Conservation (phyloP, 2,113 vertebrate genomes). For the Coregonus clupeaformis region DNA sequence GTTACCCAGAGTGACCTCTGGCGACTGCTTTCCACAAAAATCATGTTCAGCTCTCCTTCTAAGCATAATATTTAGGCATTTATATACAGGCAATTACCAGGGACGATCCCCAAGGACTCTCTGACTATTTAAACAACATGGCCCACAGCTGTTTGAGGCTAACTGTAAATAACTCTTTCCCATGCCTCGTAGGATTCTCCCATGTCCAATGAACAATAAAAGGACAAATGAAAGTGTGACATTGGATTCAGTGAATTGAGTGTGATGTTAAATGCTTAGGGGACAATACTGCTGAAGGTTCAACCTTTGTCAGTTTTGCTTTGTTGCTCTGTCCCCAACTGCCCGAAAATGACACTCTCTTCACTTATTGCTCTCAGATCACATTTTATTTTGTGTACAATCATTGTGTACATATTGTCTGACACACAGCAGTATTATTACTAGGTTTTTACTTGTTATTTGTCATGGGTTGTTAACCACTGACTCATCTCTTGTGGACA, state of each 20-base stretch:
- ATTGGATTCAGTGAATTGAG: not conserved
- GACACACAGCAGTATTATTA: too few species aligned
- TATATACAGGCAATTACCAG: constrained; percentile 2
- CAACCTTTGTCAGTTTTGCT: not conserved
- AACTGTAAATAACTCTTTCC: constrained; percentile 20
- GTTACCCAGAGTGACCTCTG: constrained; percentile 2
- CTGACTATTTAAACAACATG: not conserved
- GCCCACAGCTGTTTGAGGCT: constrained; percentile 2
- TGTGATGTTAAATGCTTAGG: not conserved
- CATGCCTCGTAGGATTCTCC: constrained; percentile 1
- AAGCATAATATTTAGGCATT: constrained; percentile 16
- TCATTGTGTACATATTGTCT: too few species aligned
- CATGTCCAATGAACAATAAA: not conserved
- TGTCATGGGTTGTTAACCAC: too few species aligned
- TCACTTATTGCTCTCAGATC: not conserved
- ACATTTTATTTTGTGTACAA: too few species aligned
- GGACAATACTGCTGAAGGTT: not conserved
- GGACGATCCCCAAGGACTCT: not conserved
- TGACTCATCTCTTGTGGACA: too few species aligned
- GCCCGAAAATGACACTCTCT: not conserved
- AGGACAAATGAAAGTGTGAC: not conserved
- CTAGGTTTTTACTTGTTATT: too few species aligned
- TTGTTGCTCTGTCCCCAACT: not conserved
- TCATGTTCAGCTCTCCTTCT: not conserved
- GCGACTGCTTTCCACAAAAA: not conserved